Conservation (phyloP, 2,113 vertebrate genomes). For the Theropithecus gelada region DNA sequence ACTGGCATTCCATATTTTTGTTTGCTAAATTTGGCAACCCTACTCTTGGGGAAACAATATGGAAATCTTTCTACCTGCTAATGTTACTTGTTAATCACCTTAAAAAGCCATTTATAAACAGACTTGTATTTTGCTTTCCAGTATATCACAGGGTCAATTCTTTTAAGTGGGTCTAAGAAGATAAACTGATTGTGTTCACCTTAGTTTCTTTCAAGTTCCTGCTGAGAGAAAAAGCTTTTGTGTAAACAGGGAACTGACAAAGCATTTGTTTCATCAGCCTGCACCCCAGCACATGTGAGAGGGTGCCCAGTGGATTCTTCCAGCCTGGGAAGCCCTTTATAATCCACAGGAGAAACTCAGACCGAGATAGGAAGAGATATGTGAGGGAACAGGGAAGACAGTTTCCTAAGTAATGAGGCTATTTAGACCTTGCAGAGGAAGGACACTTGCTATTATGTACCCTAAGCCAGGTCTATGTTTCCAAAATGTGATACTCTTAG, state of each 20-base stretch:
- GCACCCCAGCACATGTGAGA: neutral
- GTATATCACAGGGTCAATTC: neutral
- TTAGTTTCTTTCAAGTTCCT: constrained; percentile 33
- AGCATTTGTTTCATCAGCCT: neutral
- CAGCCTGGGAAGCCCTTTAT: rapidly evolving
- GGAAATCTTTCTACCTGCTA: neutral
- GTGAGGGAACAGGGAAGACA: neutral
- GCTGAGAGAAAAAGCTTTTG: constrained; percentile 17
- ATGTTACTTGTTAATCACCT: constrained; percentile 22
- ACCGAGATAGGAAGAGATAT: neutral
- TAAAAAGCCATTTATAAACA: constrained; percentile 23
- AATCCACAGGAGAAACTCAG: neutral
- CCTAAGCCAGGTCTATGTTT: neutral
- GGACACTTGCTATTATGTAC: neutral
- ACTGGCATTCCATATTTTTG: neutral
- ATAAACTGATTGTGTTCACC: constrained; percentile 1
- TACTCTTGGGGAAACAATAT: neutral
- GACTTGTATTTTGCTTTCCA: neutral
- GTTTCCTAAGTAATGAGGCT: neutral
- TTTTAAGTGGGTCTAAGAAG: constrained; percentile 53
- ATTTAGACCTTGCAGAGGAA: neutral
- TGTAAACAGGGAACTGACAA: neutral
- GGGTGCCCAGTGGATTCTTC: neutral
- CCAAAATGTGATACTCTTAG: neutral
- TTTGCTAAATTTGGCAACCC: neutral